A percentile compares a stretch with the other conserved stretches of the same genome.
These are phyloP conservation scores for Xestobium rufovillosum DNA, from an alignment of 2,888 invertebrate species.

Conservation along the genomic window DNA sequence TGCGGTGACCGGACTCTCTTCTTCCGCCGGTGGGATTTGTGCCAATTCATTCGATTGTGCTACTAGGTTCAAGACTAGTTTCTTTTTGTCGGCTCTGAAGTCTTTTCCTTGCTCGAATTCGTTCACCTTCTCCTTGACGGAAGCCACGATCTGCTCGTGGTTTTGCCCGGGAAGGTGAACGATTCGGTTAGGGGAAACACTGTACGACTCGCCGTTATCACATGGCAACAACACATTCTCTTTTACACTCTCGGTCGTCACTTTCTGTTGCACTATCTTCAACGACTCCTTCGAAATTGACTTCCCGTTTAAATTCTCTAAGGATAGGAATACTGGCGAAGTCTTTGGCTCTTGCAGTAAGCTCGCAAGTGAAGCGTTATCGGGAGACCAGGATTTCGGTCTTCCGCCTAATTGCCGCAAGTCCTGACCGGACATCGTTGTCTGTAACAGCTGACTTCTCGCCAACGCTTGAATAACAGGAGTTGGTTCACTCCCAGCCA, in stretches of 20 bases:
- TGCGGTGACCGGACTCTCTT: conserved; percentile 38
- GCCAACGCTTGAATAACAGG: conserved; percentile 52
- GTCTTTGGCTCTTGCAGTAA: conserved; percentile 43
- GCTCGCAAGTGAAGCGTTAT: conserved; percentile 54
- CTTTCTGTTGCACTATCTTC: conserved; percentile 18
- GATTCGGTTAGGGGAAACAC: conserved; percentile 86
- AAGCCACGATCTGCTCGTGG: conserved; percentile 32
- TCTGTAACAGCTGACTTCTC: conserved; percentile 21
- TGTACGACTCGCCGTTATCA: conserved; percentile 78
- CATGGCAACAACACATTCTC: conserved; percentile 77
- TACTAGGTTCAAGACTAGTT: conserved; percentile 50
- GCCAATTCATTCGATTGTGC: conserved; percentile 46
- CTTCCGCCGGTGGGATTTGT: conserved; percentile 10
- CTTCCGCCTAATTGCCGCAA: conserved; percentile 36
- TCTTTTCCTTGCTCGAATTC: conserved; percentile 66
- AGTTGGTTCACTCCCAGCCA: conserved; percentile 52
- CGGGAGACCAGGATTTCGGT: conserved; percentile 55
- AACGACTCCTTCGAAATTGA: conserved; percentile 31
- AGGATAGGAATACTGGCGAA: conserved; percentile 57
- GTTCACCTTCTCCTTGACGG: conserved; percentile 64
- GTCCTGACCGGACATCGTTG: conserved; percentile 34
- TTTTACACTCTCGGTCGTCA: conserved; percentile 7
- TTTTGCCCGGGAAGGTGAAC: conserved; percentile 59
- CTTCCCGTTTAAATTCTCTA: conserved; percentile 53
- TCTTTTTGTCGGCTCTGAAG: conserved; percentile 28